These are phyloP conservation scores for Ovis aries DNA, from an alignment of 2,113 vertebrate genomes.

Conservation along the genomic window DNA sequence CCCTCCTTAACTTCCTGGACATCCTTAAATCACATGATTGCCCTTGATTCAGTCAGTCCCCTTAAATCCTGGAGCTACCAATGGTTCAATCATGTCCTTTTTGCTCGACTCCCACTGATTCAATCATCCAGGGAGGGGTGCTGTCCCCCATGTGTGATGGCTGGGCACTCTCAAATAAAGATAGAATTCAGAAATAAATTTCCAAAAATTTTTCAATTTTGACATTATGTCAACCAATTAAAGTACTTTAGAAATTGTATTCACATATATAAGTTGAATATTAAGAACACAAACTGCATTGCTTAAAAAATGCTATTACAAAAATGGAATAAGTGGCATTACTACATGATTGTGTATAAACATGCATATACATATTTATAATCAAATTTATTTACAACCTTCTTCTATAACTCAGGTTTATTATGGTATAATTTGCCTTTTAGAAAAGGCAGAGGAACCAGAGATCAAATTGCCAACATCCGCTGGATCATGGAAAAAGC, in stretches of 20 bases:
- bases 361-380: too few species aligned
- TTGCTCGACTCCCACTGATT: not conserved
- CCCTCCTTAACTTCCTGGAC: not conserved
- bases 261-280: not conserved
- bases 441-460: too few species aligned
- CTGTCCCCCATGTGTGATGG: not conserved
- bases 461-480: too few species aligned
- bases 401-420: not conserved
- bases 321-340: not conserved
- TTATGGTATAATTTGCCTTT: not conserved
- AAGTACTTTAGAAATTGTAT: not conserved
- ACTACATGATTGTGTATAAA: not conserved
- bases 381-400: not conserved
- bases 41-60: not conserved
- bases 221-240: not conserved
- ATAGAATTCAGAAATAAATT: not conserved
- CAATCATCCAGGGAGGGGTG: not conserved
- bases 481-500: fast-evolving
- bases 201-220: not conserved
- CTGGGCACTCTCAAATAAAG: not conserved
- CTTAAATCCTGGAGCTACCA: not conserved
- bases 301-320: not conserved
- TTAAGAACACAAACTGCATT: not conserved
- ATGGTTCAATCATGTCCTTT: not conserved
- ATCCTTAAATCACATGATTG: not conserved